phyloP scores from a whole-genome alignment of 1,140 invertebrate genomes.

The Drosophila paulistorum region DNA sequence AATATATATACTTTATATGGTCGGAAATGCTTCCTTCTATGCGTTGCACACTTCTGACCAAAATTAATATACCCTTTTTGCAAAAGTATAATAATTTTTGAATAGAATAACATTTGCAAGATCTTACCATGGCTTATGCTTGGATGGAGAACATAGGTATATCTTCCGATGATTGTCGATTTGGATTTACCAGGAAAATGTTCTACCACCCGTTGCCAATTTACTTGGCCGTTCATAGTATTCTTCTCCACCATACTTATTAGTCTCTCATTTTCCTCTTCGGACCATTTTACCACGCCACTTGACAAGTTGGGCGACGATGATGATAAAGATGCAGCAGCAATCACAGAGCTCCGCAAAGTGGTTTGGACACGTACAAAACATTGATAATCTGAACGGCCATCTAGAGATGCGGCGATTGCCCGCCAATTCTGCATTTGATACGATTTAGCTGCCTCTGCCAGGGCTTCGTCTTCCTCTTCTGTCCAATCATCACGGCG shows the following conservation, averaged over 20 bases:
- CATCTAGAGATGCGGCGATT: conserved; percentile 85
- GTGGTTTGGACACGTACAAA: conserved; percentile 86
- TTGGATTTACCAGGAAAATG: conserved; percentile 86
- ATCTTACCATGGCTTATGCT: conserved; percentile 76
- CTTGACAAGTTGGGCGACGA: conserved; percentile 59
- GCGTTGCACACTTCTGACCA: too few relatives aligned
- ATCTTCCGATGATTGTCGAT: conserved; percentile 86
- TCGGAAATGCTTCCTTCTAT: too few relatives aligned
- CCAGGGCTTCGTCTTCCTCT: conserved; percentile 85
- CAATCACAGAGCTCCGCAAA: conserved; percentile 78
- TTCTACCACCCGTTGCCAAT: conserved; percentile 86
- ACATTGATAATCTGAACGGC: conserved; percentile 87
- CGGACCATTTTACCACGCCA: conserved; percentile 84
- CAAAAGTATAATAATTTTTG: background rate
- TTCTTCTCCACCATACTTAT: conserved; percentile 84
- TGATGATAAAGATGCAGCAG: conserved; percentile 44
- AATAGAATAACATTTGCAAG: background rate
- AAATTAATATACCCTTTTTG: too few relatives aligned
- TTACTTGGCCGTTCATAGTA: conserved; percentile 86
- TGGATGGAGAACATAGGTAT: conserved; percentile 76
- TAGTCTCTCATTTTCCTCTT: conserved; percentile 86
- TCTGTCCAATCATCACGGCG: conserved; percentile 86
- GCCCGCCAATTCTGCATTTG: conserved; percentile 86
- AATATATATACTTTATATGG: too few relatives aligned
- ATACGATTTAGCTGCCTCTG: conserved; percentile 83